A percentile compares a stretch with the other conserved stretches of the same genome.
These are phyloP conservation scores for Hyperopisus bebe DNA, from an alignment of 2,113 vertebrate genomes.

Conservation along the genomic window DNA sequence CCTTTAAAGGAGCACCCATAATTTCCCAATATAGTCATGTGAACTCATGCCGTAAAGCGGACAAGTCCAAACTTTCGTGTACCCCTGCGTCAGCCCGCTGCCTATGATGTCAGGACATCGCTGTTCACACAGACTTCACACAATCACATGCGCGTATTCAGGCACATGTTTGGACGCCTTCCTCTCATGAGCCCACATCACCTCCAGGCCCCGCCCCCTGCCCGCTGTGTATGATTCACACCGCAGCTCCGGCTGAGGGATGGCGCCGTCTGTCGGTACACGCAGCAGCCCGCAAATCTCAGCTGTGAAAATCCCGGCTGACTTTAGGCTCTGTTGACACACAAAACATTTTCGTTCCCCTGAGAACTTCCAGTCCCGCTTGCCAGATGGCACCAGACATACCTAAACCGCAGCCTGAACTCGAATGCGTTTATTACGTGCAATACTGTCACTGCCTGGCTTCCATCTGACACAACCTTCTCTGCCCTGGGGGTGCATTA, in stretches of 20 bases:
- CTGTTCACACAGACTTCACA: background rate
- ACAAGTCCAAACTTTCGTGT: background rate
- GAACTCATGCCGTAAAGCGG: background rate
- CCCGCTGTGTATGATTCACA: background rate
- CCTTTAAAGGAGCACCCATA: background rate
- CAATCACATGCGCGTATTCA: background rate
- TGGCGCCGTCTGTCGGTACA: background rate
- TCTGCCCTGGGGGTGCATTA: background rate
- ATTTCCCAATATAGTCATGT: background rate
- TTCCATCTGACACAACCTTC: background rate
- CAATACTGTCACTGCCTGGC: background rate
- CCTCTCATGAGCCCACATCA: background rate
- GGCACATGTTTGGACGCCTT: background rate
- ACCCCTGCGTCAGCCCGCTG: background rate
- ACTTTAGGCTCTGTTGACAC: background rate
- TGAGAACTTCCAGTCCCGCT: background rate
- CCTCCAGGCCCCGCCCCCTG: background rate
- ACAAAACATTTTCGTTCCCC: background rate
- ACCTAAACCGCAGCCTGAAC: background rate
- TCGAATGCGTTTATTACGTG: background rate
- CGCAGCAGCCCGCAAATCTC: background rate
- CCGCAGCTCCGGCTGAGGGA: background rate
- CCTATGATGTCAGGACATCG: background rate
- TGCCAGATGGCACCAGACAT: background rate
- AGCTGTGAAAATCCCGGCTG: background rate